phyloP scores from a whole-genome alignment of 2,888 invertebrate species.

The Oxycera nigricornis region DNA sequence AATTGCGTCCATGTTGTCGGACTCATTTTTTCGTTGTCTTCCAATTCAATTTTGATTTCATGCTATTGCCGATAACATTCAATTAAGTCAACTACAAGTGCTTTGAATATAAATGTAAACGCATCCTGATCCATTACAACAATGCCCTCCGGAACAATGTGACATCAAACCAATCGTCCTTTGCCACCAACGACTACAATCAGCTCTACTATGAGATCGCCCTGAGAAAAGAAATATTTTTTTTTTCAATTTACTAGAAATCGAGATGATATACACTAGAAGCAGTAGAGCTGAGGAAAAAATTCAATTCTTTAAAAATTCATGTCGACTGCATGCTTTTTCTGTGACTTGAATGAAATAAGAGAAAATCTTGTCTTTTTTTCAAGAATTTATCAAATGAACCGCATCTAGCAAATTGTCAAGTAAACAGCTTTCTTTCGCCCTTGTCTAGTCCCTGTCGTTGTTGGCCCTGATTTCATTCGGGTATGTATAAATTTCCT shows the following conservation, averaged over 20 bases:
- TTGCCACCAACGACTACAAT: background rate
- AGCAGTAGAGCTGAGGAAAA: background rate
- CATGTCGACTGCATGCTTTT: slow-evolving; percentile 26
- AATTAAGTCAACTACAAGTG: slow-evolving; percentile 16
- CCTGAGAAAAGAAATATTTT: slow-evolving; percentile 12
- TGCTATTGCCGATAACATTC: slow-evolving; percentile 4
- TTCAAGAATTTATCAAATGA: slow-evolving; percentile 22
- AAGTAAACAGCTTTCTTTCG: background rate
- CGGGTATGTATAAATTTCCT: too few relatives aligned
- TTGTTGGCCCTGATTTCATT: too few relatives aligned
- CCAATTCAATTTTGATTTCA: background rate
- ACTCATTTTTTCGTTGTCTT: too few relatives aligned
- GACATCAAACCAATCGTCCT: background rate
- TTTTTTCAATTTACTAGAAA: slow-evolving; percentile 2
- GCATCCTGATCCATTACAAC: background rate
- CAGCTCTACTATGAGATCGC: background rate
- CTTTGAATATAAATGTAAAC: slow-evolving; percentile 21
- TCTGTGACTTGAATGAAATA: background rate
- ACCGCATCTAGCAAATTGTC: slow-evolving; percentile 21
- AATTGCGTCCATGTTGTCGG: too few relatives aligned
- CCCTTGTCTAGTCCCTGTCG: too few relatives aligned
- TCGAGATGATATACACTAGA: background rate
- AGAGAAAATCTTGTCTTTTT: background rate
- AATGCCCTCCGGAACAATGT: background rate
- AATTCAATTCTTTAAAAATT: slow-evolving; percentile 15